Conservation (phyloP, 2,113 vertebrate genomes). For the Colossoma macropomum region DNA sequence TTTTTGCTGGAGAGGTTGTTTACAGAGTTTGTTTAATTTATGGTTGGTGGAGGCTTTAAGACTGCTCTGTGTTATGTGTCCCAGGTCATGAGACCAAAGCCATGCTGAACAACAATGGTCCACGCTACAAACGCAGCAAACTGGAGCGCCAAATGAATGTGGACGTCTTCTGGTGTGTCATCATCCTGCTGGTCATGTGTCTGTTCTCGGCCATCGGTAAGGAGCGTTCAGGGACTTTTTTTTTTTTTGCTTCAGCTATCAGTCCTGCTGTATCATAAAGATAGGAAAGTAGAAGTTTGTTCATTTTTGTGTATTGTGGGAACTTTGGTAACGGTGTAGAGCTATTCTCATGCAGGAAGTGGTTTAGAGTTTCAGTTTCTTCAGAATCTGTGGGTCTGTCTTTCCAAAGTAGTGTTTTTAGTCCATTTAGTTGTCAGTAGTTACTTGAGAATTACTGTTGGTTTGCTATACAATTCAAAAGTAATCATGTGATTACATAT, state of each 20-base stretch:
- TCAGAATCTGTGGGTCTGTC: neutral
- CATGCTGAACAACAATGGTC: conserved; percentile 96
- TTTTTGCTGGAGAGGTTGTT: too few species aligned
- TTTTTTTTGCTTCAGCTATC: neutral
- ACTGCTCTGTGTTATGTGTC: neutral
- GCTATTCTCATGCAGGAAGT: neutral
- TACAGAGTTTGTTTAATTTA: too few species aligned
- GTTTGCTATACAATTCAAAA: neutral
- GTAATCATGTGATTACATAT: too few species aligned
- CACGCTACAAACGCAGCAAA: conserved; percentile 96
- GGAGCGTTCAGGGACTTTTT: conserved; percentile 54
- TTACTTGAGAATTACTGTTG: neutral
- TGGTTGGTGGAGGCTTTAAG: neutral
- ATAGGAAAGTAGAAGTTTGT: neutral
- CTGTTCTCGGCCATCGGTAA: conserved; percentile 91
- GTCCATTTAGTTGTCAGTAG: neutral
- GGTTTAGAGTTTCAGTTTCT: neutral
- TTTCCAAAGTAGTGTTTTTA: neutral
- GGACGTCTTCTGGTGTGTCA: conserved; percentile 95
- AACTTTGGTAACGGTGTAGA: neutral
- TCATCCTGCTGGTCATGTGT: conserved; percentile 94
- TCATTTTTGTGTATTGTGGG: neutral
- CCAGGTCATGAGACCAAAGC: conserved; percentile 98
- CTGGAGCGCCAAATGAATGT: conserved; percentile 96
- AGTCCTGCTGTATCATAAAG: neutral